Evolutionary conservation across 1,140 invertebrate genomes (phyloP), one percentile per base, ranked within the genome.

Genomic region (Ooceraea biroi): DNA sequence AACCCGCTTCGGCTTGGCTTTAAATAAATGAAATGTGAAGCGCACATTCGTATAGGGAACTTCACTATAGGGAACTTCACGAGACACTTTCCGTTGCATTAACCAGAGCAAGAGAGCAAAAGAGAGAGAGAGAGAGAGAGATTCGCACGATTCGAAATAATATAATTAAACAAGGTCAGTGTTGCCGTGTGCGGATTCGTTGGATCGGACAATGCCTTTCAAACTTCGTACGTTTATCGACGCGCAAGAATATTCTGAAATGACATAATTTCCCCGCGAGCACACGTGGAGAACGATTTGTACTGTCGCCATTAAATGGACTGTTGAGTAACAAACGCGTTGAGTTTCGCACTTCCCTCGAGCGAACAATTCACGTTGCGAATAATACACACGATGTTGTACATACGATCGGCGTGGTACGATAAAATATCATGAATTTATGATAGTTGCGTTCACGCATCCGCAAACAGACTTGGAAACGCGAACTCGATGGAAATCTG

Each of bases 341-440:
- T 50, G 46, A 73, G 55, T 73, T 77, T 14, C 50, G 46, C 46
- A 69, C 22, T 85, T 88, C 65, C 85, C 52, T 12, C 30, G 44
- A 0, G 2, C 76, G 69, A 72, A 85, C 80, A 68, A 80, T 84
- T 86, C 68, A 84, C 12, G n/a, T 30, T n/a, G 27, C 68, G 69
- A 88, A 88, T 84, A 80, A 77, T 82, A 80, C 52, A 48, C 57
- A 50, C 36, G 4, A n/a, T 36, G 73, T 50, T 87, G 73, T 65
- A 74, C 58, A 83, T 27, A 7, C 36, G 52, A 66, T 84, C 58
- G 76, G 85, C 57, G 27, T n/a, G 52, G 44, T 14, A 61, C 50
- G 68, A 60, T 72, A 82, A 84, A 80, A 88, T 82, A 48, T 73
- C 52, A 84, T 66, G 78, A 86, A 78, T 84, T 86, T 88, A 77